Base-by-base conservation (phyloP, 2,888 invertebrate genomes). In the Microplitis deprimator region DNA sequence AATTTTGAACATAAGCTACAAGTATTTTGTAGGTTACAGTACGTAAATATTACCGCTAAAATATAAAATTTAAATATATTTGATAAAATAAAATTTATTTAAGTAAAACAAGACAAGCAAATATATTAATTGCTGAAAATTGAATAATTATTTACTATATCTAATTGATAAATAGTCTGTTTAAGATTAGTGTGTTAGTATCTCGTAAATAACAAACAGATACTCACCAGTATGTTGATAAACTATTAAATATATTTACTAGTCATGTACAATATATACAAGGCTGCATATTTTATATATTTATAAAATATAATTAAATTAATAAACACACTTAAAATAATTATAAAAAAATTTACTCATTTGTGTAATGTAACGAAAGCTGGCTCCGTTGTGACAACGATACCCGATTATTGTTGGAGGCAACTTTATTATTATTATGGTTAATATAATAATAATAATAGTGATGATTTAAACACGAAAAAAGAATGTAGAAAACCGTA, bases 311-410 rank as follows among this genome's bases (percentile, higher is more conserved):
- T 72, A 62, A 16, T 10, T 62, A 6, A 16, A 16, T 13, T 72
- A 17, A 16, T n/a, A 20, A 72, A 64, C 16, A 29, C 10, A 16
- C 13, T 20, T 10, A 73, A 73, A 64, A 64, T 10, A n/a, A 73
- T 29, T 29, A 0, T 29, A 65, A 8, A 8, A 7, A 64, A 62
- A 72, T 40, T 16, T 64, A n/a, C 10, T 39, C 72, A 72, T 64
- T 39, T 20, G 64, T 50, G 50, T 50, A 50, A 50, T 10, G 8
- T 50, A 72, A 72, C 38, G 64, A 39, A 72, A 72, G 39, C 72
- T 72, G 64, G 72, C 20, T 72, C 72, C 38, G 40, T 62, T 72
- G 72, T 50, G 20, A 62, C 40, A 72, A 72, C 64, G 72, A 72
- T 39, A 73, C 50, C 64, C 29, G 65, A 73, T 41, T 73, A 64